Conservation (phyloP, 2,888 invertebrate genomes). For the Noctua fimbriata region DNA sequence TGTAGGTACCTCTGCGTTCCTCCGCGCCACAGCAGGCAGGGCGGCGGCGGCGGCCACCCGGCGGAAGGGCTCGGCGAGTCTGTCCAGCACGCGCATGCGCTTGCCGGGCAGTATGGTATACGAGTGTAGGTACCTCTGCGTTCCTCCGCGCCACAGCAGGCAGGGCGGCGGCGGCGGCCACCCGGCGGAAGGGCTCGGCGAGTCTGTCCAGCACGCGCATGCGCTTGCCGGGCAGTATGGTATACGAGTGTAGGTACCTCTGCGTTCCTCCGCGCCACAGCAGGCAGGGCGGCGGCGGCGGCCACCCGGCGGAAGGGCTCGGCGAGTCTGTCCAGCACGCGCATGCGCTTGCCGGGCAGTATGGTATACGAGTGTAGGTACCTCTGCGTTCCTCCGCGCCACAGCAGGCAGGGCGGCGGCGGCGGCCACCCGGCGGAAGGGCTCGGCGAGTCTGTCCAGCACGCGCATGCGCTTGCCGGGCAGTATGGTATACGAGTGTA, state of each 20-base stretch:
- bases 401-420: conserved; percentile 57
- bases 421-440: conserved; percentile 67
- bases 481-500: too few species aligned
- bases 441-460: conserved; percentile 78
- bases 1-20: conserved; percentile 69
- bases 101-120: conserved; percentile 59
- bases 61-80: conserved; percentile 76
- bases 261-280: conserved; percentile 68
- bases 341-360: conserved; percentile 76
- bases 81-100: conserved; percentile 79
- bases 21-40: conserved; percentile 61
- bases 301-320: conserved; percentile 71
- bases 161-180: conserved; percentile 48
- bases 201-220: conserved; percentile 80
- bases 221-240: conserved; percentile 71
- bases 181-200: conserved; percentile 74
- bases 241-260: conserved; percentile 53
- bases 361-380: background rate
- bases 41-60: conserved; percentile 52
- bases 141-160: conserved; percentile 65
- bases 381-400: conserved; percentile 72
- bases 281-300: conserved; percentile 55
- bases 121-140: conserved; percentile 64
- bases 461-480: conserved; percentile 81
- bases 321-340: conserved; percentile 80